Conservation (phyloP, 2,113 vertebrate genomes). For the Uropsilus gracilis region DNA sequence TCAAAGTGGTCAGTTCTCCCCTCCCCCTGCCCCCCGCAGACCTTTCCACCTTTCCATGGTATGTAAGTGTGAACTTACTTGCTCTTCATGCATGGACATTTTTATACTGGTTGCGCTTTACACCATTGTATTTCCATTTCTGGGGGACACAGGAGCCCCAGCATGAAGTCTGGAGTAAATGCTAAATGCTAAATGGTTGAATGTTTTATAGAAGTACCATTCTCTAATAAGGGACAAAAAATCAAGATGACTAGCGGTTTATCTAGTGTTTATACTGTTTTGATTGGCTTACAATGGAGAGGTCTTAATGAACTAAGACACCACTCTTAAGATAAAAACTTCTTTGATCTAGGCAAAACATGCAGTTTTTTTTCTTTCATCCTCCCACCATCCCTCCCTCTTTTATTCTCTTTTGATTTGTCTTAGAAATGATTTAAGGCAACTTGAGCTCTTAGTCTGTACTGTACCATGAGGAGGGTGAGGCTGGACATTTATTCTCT, state of each 20-base stretch:
- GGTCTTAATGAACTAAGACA: not conserved
- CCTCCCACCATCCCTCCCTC: too few relatives aligned
- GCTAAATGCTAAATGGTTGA: too few relatives aligned
- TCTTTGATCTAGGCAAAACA: not conserved
- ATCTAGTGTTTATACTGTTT: not conserved
- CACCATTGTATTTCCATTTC: not conserved
- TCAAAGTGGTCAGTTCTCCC: not conserved
- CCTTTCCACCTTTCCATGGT: not conserved
- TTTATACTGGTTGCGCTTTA: not conserved
- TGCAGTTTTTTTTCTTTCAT: not conserved
- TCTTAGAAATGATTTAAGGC: not conserved
- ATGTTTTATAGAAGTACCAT: too few relatives aligned
- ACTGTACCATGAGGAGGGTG: not conserved
- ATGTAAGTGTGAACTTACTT: not conserved
- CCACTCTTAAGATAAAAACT: not conserved
- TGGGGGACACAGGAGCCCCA: not conserved
- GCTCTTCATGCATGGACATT: not conserved
- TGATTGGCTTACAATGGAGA: not conserved
- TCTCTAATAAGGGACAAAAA: not conserved
- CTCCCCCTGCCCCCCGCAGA: not conserved
- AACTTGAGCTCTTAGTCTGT: not conserved
- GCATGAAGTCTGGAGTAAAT: not conserved
- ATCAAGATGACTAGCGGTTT: not conserved
- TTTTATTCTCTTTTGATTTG: not conserved
- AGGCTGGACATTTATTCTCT: not conserved